These are phyloP conservation scores for Scolopax rusticola DNA, from an alignment of 2,797 vertebrate species.

Conservation along the genomic window DNA sequence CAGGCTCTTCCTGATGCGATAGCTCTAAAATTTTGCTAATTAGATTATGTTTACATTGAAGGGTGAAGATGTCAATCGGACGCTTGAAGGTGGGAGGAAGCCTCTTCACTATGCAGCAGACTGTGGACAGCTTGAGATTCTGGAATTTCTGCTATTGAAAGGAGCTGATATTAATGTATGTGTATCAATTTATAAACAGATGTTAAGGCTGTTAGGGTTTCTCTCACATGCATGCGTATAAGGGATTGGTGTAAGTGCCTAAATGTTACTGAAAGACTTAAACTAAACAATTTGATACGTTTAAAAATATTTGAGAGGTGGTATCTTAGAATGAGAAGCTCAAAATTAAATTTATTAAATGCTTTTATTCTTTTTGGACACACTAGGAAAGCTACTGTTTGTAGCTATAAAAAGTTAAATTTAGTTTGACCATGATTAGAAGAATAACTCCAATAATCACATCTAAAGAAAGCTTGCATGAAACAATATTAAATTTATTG, in stretches of 20 bases:
- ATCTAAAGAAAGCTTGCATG: neutral
- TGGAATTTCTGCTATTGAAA: slow-evolving; percentile 91
- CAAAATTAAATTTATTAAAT: neutral
- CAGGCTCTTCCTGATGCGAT: neutral
- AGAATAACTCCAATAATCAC: neutral
- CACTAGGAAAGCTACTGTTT: neutral
- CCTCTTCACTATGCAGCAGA: slow-evolving; percentile 95
- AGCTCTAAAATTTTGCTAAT: neutral
- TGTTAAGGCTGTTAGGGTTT: neutral
- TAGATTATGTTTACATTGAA: slow-evolving; percentile 64
- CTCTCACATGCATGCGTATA: rapidly evolving
- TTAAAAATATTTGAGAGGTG: neutral
- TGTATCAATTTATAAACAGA: neutral
- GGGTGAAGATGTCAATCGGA: slow-evolving; percentile 92
- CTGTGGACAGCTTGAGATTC: slow-evolving; percentile 89
- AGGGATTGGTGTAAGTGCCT: neutral
- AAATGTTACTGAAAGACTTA: neutral
- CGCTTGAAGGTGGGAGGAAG: slow-evolving; percentile 89
- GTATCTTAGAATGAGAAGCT: neutral
- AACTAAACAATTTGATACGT: neutral
- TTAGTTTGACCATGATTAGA: neutral
- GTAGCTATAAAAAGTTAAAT: neutral
- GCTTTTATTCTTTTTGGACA: neutral
- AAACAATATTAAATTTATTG: neutral
- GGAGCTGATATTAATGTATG: slow-evolving; percentile 96